phyloP scores from a whole-genome alignment of 2,888 invertebrate species.

The Myopa testacea region DNA sequence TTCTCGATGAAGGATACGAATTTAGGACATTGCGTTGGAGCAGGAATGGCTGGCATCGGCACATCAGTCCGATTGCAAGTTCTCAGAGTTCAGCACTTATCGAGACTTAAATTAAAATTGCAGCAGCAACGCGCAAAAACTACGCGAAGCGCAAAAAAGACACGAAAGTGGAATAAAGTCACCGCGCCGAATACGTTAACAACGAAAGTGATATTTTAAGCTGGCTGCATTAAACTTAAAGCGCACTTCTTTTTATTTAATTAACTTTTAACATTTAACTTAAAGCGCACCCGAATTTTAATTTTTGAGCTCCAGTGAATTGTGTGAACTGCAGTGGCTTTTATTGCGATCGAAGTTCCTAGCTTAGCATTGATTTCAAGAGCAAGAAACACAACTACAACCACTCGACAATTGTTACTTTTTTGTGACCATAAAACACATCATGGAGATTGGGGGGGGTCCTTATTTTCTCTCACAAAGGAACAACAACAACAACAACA shows the following conservation, averaged over 20 bases:
- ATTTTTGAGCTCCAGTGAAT: background rate
- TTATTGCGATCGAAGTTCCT: no score
- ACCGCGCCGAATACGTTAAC: background rate
- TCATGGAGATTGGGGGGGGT: no score
- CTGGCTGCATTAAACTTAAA: background rate
- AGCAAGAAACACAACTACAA: no score
- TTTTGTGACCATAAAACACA: no score
- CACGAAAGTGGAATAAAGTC: background rate
- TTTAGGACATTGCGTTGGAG: slow-evolving; percentile 29
- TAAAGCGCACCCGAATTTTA: background rate
- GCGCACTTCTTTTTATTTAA: no score
- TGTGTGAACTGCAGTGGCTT: background rate
- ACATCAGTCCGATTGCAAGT: slow-evolving; percentile 29
- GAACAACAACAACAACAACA: background rate
- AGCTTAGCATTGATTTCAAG: no score
- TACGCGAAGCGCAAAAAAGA: background rate
- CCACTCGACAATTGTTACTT: no score
- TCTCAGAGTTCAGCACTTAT: slow-evolving; percentile 11
- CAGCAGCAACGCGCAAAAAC: background rate
- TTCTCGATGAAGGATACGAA: background rate
- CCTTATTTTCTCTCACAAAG: background rate
- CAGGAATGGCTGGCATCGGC: slow-evolving; percentile 9
- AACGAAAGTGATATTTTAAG: background rate
- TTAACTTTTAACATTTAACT: background rate
- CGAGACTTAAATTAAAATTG: background rate